Evolutionary conservation across 2,888 invertebrate genomes (phyloP).

Genomic region (Melanostoma scalare): DNA sequence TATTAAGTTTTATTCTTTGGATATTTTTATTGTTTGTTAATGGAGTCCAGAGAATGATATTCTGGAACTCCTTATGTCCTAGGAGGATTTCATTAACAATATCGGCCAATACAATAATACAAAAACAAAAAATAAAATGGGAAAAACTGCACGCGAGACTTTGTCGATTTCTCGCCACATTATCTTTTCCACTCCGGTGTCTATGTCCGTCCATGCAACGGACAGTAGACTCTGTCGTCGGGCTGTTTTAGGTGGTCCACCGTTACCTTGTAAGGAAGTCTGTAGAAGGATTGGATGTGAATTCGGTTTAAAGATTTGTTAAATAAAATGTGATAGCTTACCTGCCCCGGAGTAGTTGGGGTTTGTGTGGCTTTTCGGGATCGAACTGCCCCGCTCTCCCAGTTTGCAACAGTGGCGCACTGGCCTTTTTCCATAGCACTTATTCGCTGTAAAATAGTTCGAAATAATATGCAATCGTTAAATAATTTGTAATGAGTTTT

Average conservation of each 20-base stretch:
- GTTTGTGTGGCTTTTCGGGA: slow-evolving; percentile 84
- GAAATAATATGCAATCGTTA: not conserved
- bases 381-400: slow-evolving; percentile 85
- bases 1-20: slow-evolving; percentile 2
- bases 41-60: slow-evolving; percentile 80
- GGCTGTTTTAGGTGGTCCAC: slow-evolving; percentile 81
- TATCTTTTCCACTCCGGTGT: slow-evolving; percentile 88
- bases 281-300: slow-evolving; percentile 60
- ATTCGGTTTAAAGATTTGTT: not conserved
- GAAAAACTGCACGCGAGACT: slow-evolving; percentile 89
- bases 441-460: slow-evolving; percentile 83
- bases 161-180: slow-evolving; percentile 91
- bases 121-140: slow-evolving; percentile 90
- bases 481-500: no score
- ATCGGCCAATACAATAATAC: slow-evolving; percentile 91
- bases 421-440: slow-evolving; percentile 87
- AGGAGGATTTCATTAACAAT: slow-evolving; percentile 86
- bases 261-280: slow-evolving; percentile 82
- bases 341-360: slow-evolving; percentile 82
- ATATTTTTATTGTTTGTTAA: slow-evolving; percentile 74
- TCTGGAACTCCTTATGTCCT: slow-evolving; percentile 81
- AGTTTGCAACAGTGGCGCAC: slow-evolving; percentile 86
- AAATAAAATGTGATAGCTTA: slow-evolving; percentile 71
- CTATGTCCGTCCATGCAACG: slow-evolving; percentile 86
- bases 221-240: slow-evolving; percentile 82